Evolutionary conservation across 2,113 vertebrate species (phyloP).

Genomic region (Corythoichthys haematopterus): DNA sequence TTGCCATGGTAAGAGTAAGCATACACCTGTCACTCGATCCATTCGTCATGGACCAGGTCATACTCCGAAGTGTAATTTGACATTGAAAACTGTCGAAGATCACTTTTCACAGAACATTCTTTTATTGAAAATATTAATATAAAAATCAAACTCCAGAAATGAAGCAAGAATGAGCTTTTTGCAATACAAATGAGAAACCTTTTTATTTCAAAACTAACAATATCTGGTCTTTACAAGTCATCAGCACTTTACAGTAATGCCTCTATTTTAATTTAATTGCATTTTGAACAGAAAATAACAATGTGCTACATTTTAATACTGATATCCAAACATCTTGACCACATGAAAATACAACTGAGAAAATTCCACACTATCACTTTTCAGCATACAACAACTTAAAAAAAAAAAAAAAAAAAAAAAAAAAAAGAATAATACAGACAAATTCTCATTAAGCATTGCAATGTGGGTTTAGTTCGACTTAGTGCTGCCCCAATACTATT

Average conservation of each 20-base stretch:
- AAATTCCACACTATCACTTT: not conserved
- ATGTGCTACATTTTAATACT: not conserved
- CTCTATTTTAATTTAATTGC: not conserved
- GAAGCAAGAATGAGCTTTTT: not conserved
- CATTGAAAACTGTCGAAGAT: not conserved
- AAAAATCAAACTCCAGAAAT: not conserved
- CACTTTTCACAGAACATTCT: not conserved
- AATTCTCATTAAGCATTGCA: not conserved
- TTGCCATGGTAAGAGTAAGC: conserved; percentile 5
- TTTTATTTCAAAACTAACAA: not conserved
- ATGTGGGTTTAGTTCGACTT: not conserved
- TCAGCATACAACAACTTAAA: not conserved
- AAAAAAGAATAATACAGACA: not conserved
- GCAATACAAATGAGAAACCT: not conserved
- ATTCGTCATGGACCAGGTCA: not conserved
- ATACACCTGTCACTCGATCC: conserved; percentile 2
- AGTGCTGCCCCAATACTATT: no score
- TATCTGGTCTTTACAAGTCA: not conserved
- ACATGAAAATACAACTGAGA: not conserved
- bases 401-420: not conserved
- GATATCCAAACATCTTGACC: not conserved
- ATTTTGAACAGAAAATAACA: not conserved
- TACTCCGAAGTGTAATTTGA: not conserved
- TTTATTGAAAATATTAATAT: not conserved
- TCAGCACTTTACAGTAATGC: not conserved